phyloP scores from a whole-genome alignment of 2,113 vertebrate genomes.

The Turdus rufiventris region DNA sequence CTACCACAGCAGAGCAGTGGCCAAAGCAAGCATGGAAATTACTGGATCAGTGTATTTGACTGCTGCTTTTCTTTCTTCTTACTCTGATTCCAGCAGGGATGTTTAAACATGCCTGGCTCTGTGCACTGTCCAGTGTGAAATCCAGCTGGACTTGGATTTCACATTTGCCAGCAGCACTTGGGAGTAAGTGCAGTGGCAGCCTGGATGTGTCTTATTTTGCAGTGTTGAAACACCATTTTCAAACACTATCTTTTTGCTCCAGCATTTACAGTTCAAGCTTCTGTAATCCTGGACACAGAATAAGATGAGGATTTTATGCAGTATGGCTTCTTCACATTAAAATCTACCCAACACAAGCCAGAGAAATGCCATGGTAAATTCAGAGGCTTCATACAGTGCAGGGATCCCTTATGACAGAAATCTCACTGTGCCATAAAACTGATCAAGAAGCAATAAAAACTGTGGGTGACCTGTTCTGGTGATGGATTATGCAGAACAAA shows the following conservation, averaged over 20 bases:
- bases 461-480: background rate
- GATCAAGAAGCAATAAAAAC: background rate
- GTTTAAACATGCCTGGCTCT: background rate
- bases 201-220: background rate
- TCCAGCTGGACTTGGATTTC: background rate
- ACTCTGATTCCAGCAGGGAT: background rate
- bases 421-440: background rate
- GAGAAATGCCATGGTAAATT: background rate
- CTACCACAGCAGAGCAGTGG: background rate
- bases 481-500: background rate
- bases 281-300: background rate
- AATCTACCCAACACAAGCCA: background rate
- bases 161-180: background rate
- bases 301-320: background rate
- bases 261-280: background rate
- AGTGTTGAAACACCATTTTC: background rate
- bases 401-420: background rate
- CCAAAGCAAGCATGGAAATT: background rate
- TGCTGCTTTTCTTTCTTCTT: background rate
- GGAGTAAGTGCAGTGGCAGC: background rate
- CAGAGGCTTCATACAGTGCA: background rate
- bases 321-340: background rate
- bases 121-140: background rate
- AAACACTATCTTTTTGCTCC: background rate
- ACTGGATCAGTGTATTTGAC: background rate